Base-by-base conservation (phyloP, 2,113 vertebrate genomes). In the Lepus americanus region DNA sequence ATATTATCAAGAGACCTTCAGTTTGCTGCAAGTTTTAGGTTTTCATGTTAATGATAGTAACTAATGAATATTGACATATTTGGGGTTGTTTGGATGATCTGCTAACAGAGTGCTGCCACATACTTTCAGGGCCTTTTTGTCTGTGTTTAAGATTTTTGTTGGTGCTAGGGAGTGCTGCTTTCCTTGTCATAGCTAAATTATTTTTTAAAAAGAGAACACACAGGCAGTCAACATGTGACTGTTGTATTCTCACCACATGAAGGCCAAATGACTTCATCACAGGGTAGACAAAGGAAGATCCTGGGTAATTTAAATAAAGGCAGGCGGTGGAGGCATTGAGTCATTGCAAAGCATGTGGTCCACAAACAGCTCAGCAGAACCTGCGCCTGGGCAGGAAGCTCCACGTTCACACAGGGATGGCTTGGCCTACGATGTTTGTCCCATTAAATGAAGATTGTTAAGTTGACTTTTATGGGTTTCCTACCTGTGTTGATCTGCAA, bases 31-130 rank as follows among this genome's bases (percentile, higher is more conserved):
- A 93, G 89, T 95, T 94, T 91, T 86, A 44, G 85, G 67, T 87
- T 95, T 97, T 89, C 25, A 73, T 95, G 95, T 89, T 93, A 92
- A 82, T 86, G 39, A 5, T 86, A 87, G 36, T 94, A 94, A 95
- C 86, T 72, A 85, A 22, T 80, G 81, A 69, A 49, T 90, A 36
- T 61, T 67, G 95, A 82, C 72, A 73, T 92, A 90, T 79, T 93
- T 93, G 88, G 49, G 3, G 64, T 92, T 51, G 6, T 88, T 44
- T 87, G 70, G 61, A 63, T 86, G 73, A 82, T 86, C 36, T 39
- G 1, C 20, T 88, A 90, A 83, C 1, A 2, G 39, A 94, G n/a
- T 95, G 27, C 63, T 79, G 59, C 70, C 20, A 27, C 19, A 20
- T 53, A 36, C 16, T 67, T 80, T 72, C n/a, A 66, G 14, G 39